Evolutionary conservation across 2,888 invertebrate species (phyloP).

Genomic region (Macrophya alboannulata): DNA sequence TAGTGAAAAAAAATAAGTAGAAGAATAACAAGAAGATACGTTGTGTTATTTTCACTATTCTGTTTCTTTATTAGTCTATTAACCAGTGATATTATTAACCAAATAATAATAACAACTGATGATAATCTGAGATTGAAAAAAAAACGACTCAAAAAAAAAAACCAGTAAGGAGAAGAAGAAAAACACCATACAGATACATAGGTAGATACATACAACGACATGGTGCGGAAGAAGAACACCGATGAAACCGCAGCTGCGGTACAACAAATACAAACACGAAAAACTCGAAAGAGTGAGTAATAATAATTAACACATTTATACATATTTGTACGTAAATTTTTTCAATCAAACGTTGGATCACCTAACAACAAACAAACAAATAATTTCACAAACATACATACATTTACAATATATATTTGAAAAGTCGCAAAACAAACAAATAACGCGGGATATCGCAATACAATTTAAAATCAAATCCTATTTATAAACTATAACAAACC

Average conservation of each 20-base stretch:
- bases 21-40: neutral
- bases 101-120: neutral
- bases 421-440: neutral
- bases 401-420: too few relatives aligned
- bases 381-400: too few relatives aligned
- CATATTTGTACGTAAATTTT: neutral
- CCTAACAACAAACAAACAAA: neutral
- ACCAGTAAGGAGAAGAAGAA: neutral
- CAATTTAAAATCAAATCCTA: neutral
- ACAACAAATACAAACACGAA: neutral
- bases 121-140: neutral
- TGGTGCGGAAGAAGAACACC: slow-evolving; percentile 35
- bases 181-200: neutral
- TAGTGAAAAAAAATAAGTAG: neutral
- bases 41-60: neutral
- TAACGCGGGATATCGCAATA: neutral
- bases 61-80: neutral
- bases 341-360: neutral
- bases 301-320: neutral
- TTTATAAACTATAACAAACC: neutral
- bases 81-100: neutral
- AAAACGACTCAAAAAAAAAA: neutral
- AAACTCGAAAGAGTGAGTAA: slow-evolving; percentile 29
- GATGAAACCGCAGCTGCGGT: neutral
- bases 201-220: neutral